Evolutionary conservation across 2,888 invertebrate genomes (phyloP).

Genomic region (Ochlodes sylvanus): DNA sequence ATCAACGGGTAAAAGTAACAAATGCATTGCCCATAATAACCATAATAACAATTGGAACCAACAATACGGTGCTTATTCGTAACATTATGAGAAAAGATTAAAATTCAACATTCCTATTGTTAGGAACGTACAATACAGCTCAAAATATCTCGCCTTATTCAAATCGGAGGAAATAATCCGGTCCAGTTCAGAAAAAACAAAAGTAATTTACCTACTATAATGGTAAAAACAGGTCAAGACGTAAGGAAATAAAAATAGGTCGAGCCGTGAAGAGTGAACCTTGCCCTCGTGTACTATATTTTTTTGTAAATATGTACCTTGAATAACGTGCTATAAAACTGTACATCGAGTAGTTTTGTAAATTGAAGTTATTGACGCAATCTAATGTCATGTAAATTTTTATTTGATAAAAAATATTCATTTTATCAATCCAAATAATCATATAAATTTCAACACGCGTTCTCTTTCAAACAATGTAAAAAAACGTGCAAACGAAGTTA

Average conservation of each 20-base stretch:
- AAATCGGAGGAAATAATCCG: slow-evolving; percentile 8
- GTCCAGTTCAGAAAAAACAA: slow-evolving; percentile 2
- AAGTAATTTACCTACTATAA: slow-evolving; percentile 13
- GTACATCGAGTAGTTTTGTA: too few relatives aligned
- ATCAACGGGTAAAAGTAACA: slow-evolving; percentile 5
- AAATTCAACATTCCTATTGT: slow-evolving; percentile 26
- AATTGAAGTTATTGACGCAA: too few relatives aligned
- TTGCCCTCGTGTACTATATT: neutral
- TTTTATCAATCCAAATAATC: too few relatives aligned
- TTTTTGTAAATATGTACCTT: neutral
- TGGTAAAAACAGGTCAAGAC: slow-evolving; percentile 7
- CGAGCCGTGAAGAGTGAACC: slow-evolving; percentile 4
- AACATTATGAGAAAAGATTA: slow-evolving; percentile 23
- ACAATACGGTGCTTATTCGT: neutral
- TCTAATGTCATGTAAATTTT: too few relatives aligned
- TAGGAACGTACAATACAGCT: slow-evolving; percentile 21
- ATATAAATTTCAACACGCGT: too few relatives aligned
- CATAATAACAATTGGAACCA: slow-evolving; percentile 19
- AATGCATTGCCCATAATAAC: neutral
- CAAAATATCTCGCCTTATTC: slow-evolving; percentile 15
- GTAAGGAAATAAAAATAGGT: slow-evolving; percentile 4
- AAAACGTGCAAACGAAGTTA: neutral
- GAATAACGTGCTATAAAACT: too few relatives aligned
- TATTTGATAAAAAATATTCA: too few relatives aligned
- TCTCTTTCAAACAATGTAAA: neutral